These are phyloP conservation scores for Erythrocercus mccallii DNA, from an alignment of 2,113 vertebrate species.

Conservation along the genomic window DNA sequence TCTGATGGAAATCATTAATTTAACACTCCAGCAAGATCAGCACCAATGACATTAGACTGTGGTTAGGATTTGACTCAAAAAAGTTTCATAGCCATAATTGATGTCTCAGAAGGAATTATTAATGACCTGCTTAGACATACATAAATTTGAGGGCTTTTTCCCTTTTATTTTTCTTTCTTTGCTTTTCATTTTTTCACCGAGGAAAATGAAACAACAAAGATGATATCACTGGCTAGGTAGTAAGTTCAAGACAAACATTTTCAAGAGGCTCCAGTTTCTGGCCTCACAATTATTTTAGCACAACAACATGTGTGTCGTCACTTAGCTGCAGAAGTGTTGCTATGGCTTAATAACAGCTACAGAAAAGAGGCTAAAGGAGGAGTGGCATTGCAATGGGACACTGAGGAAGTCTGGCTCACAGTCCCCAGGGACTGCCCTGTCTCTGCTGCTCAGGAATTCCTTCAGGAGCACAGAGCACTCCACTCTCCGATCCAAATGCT, in stretches of 20 bases:
- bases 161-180: not conserved
- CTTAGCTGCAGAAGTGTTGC: conserved; percentile 1
- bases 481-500: not conserved
- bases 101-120: not conserved
- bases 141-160: not conserved
- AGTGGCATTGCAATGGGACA: not conserved
- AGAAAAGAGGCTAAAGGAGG: not conserved
- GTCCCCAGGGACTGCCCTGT: not conserved
- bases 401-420: not conserved
- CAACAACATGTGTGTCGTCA: not conserved
- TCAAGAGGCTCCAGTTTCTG: not conserved
- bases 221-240: not conserved
- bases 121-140: not conserved
- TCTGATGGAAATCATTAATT: not conserved
- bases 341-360: not conserved
- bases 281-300: not conserved
- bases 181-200: not conserved
- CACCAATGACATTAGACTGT: not conserved
- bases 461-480: not conserved
- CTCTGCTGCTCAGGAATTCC: not conserved
- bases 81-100: not conserved
- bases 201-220: not conserved
- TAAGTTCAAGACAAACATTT: conserved; percentile 28
- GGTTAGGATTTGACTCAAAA: not conserved
- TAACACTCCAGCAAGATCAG: not conserved